These are phyloP conservation scores for Papilio glaucus DNA, from an alignment of 1,140 invertebrate genomes.

Conservation along the genomic window DNA sequence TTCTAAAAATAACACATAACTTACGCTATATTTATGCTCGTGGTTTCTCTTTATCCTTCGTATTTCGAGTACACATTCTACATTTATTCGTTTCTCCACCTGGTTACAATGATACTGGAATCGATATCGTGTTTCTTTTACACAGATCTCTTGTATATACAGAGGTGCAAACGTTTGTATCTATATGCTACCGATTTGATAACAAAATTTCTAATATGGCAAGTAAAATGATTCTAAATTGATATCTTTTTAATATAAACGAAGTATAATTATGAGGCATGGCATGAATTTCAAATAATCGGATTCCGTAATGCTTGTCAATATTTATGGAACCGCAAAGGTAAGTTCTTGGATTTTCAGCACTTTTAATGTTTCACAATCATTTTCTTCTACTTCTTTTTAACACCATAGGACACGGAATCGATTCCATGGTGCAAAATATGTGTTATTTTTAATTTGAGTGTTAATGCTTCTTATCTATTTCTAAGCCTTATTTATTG, in stretches of 20 bases:
- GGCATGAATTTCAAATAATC: slow-evolving; percentile 54
- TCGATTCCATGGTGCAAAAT: slow-evolving; percentile 74
- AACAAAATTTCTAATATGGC: not conserved
- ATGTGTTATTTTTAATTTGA: slow-evolving; percentile 58
- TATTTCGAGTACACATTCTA: not conserved
- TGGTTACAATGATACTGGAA: slow-evolving; percentile 63
- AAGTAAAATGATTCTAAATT: not conserved
- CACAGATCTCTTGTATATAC: slow-evolving; percentile 42
- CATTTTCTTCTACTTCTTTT: slow-evolving; percentile 42
- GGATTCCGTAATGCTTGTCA: slow-evolving; percentile 33
- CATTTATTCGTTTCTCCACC: slow-evolving; percentile 31
- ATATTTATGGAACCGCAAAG: slow-evolving; percentile 52
- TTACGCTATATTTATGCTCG: slow-evolving; percentile 2
- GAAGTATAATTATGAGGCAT: slow-evolving; percentile 46
- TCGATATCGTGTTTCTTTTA: slow-evolving; percentile 68
- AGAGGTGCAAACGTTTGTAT: not conserved
- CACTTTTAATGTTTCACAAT: slow-evolving; percentile 48
- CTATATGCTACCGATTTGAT: slow-evolving; percentile 25
- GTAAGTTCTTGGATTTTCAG: slow-evolving; percentile 63
- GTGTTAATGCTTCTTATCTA: slow-evolving; percentile 43
- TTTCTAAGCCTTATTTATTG: slow-evolving; percentile 37
- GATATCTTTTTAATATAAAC: slow-evolving; percentile 9
- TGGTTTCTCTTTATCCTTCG: not conserved
- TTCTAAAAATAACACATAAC: slow-evolving; percentile 34
- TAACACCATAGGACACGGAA: slow-evolving; percentile 54